A percentile compares a stretch with the other conserved stretches of the same genome.
Conservation (phyloP, 1,140 invertebrate species). For the Pseudoatta argentina region DNA sequence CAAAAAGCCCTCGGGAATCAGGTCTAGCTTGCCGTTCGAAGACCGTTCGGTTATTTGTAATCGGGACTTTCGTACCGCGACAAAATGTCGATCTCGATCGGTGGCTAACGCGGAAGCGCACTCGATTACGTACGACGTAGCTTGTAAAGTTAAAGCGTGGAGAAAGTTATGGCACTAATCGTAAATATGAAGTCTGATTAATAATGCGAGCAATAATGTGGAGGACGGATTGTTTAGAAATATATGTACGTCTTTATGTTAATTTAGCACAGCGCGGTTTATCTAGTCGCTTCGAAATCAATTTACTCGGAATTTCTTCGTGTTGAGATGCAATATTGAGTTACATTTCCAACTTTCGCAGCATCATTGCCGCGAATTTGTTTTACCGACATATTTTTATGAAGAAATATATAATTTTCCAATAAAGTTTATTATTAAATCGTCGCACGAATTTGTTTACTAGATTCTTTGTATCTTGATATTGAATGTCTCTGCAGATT, state of each 20-base stretch:
- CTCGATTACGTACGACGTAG: conserved; percentile 42
- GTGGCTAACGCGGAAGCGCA: conserved; percentile 39
- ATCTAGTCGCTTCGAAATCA: background rate
- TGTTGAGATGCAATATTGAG: background rate
- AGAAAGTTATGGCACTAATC: conserved; percentile 44
- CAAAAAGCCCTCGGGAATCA: conserved; percentile 73
- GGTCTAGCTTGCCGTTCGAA: conserved; percentile 65
- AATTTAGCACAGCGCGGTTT: conserved; percentile 3
- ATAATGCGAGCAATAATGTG: conserved; percentile 22
- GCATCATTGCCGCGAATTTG: background rate
- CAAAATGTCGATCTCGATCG: conserved; percentile 53
- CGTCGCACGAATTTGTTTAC: background rate
- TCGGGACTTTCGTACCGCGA: conserved; percentile 62
- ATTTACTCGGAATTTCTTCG: conserved; percentile 3
- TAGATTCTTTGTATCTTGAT: background rate
- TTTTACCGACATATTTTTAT: background rate
- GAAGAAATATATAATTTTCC: conserved; percentile 13
- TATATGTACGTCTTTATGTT: conserved; percentile 26
- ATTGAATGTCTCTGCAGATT: background rate
- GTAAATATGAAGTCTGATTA: conserved; percentile 45
- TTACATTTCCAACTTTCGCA: background rate
- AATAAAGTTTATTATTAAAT: conserved; percentile 1
- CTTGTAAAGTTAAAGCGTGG: conserved; percentile 22
- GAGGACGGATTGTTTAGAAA: conserved; percentile 33
- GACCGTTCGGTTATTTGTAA: conserved; percentile 72